Evolutionary conservation across 1,140 invertebrate genomes (phyloP), one percentile per base, ranked within the genome.

Genomic region (Scaptomyza hsui): DNA sequence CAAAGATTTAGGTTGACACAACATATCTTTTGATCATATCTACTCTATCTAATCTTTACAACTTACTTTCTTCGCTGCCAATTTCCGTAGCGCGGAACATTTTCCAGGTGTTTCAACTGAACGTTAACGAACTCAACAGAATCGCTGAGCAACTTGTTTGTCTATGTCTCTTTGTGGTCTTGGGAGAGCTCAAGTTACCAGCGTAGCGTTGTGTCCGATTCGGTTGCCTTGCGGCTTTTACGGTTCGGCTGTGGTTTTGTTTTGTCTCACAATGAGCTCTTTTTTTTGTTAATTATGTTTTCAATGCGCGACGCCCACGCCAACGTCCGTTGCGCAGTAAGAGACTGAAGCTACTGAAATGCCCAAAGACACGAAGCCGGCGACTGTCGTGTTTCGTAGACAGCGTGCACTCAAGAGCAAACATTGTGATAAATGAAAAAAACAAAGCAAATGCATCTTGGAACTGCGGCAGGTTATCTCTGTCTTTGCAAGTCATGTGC

Each of bases 1-100:
- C 21, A 29, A 6, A 12, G 39, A 7, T 32, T 6, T 12, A 29
- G 5, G 4, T 15, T 41, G 47, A 35, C 44, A 45, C 35, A 47
- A 61, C 47, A 61, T 47, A 47, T 63, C 9, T 19, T 55, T 44
- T 32, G 56, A 39, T 29, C 37, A 60, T 69, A 85, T 71, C 57
- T 75, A 32, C 32, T 56, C 71, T 69, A 37, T 32, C 67, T 53
- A n/a, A 52, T 35, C 45, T 44, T 6, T 7, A 24, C 29, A 48
- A 78, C 89, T 90, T 72, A 90, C 89, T 90, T 72, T 90, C 89
- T 73, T 90, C 89, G 41, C 89, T 90, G 57, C 86, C 89, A 48
- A 90, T 89, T 88, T 83, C 78, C 16, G 89, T 78, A 41, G 89
- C 78, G 18, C 89, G 89, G 63, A 78, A 90, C 89, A 90, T 90